Evolutionary conservation across 2,113 vertebrate genomes (phyloP).

Genomic region (Agapornis roseicollis): DNA sequence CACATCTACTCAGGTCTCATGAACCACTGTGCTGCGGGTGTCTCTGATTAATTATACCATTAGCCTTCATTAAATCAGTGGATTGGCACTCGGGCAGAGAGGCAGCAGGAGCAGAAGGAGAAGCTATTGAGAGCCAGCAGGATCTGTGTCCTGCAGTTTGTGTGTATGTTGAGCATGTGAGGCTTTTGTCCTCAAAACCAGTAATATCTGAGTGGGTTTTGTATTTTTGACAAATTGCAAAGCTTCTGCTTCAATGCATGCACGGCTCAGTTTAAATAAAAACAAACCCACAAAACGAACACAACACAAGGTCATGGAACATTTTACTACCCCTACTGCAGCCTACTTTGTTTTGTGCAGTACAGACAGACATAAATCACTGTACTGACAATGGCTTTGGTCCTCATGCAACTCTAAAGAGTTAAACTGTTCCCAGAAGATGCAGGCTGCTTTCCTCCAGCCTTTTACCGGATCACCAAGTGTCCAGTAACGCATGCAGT

Average conservation of each 20-base stretch:
- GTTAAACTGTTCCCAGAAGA: not conserved
- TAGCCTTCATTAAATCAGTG: conserved; percentile 62
- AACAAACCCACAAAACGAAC: not conserved
- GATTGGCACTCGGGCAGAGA: conserved; percentile 9
- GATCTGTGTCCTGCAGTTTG: not conserved
- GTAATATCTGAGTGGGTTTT: not conserved
- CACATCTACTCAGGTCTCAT: conserved; percentile 40
- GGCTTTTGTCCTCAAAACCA: conserved; percentile 9
- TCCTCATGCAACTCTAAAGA: not conserved
- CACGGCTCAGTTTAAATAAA: not conserved
- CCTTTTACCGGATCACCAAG: not conserved
- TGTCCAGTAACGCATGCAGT: not conserved
- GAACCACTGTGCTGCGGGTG: not conserved
- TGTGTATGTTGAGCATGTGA: not conserved
- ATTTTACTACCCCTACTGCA: not conserved
- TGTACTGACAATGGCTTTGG: not conserved
- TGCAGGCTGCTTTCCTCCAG: not conserved
- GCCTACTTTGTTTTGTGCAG: not conserved
- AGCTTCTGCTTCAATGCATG: not conserved
- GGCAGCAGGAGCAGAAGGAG: conserved; percentile 39
- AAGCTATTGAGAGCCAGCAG: conserved; percentile 39
- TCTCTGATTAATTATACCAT: conserved; percentile 49
- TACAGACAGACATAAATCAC: not conserved
- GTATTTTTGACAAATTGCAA: not conserved
- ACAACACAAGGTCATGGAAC: not conserved